Percentiles rank a stretch among this genome's conserved stretches.
Conservation (phyloP, 2,113 vertebrate species). For the Monopterus albus region DNA sequence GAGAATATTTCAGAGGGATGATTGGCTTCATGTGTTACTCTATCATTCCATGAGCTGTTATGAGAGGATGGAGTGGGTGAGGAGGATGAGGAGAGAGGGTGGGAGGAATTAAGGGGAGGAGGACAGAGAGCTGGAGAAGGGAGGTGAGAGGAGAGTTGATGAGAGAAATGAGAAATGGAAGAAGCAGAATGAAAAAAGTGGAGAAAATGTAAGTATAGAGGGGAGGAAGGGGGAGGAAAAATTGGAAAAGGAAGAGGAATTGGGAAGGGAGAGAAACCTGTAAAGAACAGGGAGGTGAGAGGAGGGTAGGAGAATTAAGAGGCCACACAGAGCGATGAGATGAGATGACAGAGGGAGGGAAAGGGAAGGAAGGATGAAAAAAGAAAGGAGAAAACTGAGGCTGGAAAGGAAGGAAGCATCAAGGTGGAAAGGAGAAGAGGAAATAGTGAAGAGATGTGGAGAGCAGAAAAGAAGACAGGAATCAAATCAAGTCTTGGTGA, state of each 20-base stretch:
- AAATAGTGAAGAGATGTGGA: not conserved
- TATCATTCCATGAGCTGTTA: slow-evolving; percentile 56
- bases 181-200: not conserved
- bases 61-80: slow-evolving; percentile 55
- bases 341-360: not conserved
- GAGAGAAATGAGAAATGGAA: not conserved
- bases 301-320: not conserved
- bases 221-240: not conserved
- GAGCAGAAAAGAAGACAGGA: not conserved
- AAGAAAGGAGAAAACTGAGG: not conserved
- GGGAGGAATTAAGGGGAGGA: slow-evolving; percentile 24
- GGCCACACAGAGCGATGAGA: not conserved
- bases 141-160: not conserved
- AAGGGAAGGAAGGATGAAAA: not conserved
- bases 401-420: not conserved
- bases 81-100: slow-evolving; percentile 21
- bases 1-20: slow-evolving; percentile 57
- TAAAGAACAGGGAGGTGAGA: not conserved
- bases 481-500: slow-evolving; percentile 27
- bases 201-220: too few relatives aligned
- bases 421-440: not conserved
- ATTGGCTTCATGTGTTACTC: slow-evolving; percentile 72
- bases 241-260: not conserved
- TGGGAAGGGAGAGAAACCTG: not conserved
- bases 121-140: too few relatives aligned